These are phyloP conservation scores for Podilymbus podiceps DNA, from an alignment of 2,113 vertebrate species.

Conservation along the genomic window DNA sequence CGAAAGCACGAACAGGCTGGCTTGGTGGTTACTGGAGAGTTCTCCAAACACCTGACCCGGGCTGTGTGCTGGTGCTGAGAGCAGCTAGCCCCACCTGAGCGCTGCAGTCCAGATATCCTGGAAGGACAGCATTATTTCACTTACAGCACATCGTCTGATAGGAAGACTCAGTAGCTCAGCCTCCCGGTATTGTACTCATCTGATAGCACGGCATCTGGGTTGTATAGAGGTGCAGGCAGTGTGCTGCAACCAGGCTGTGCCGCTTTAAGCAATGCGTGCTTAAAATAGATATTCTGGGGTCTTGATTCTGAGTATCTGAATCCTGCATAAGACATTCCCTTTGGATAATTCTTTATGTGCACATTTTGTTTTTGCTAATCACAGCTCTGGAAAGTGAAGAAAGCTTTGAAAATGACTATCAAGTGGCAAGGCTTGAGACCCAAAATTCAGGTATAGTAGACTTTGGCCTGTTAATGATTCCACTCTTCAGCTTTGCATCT, in stretches of 20 bases:
- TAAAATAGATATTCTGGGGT: background rate
- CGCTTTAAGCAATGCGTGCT: background rate
- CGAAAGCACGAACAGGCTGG: accelerated
- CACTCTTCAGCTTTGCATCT: background rate
- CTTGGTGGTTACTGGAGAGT: background rate
- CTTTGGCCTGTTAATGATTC: background rate
- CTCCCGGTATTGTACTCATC: accelerated
- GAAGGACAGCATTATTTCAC: background rate
- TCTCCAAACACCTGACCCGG: background rate
- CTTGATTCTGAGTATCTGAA: background rate
- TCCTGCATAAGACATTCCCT: background rate
- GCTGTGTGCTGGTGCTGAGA: background rate
- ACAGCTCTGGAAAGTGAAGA: constrained; percentile 95
- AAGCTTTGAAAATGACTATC: constrained; percentile 92
- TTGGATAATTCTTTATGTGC: background rate
- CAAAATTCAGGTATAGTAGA: constrained; percentile 78
- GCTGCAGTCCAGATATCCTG: background rate
- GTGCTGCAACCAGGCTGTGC: background rate
- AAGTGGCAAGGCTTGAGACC: constrained; percentile 85
- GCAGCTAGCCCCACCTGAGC: background rate
- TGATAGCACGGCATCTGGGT: background rate
- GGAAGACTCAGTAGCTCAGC: background rate
- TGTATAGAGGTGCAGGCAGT: background rate
- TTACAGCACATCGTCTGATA: background rate
- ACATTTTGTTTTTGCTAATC: background rate